Percentiles rank a stretch among this genome's conserved stretches.
Evolutionary conservation across 2,113 vertebrate genomes (phyloP).

Genomic region (Dinomys branickii): DNA sequence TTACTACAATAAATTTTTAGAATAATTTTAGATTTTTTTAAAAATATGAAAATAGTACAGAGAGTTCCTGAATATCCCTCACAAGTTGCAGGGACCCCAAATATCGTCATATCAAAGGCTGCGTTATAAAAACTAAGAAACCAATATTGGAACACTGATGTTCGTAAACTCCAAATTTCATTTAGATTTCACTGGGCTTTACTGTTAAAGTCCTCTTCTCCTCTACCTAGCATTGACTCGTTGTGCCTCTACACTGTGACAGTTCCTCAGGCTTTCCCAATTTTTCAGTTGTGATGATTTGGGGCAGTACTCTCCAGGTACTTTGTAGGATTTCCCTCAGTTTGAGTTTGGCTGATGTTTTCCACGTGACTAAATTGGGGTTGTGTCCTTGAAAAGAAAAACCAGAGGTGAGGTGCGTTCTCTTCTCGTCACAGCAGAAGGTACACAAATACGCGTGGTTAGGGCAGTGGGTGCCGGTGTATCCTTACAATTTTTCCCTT

Average conservation of each 20-base stretch:
- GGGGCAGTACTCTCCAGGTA: background rate
- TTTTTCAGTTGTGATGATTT: background rate
- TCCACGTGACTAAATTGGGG: background rate
- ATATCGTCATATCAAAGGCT: background rate
- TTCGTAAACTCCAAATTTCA: background rate
- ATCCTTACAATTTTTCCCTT: background rate
- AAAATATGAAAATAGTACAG: background rate
- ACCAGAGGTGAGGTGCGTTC: background rate
- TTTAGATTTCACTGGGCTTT: background rate
- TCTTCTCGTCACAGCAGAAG: background rate
- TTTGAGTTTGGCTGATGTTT: background rate
- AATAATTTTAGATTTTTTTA: background rate
- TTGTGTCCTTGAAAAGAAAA: background rate
- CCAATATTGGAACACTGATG: background rate
- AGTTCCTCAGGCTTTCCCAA: background rate
- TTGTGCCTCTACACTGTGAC: background rate
- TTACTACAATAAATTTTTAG: background rate
- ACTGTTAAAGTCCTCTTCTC: background rate
- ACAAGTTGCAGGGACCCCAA: background rate
- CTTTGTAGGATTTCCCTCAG: background rate
- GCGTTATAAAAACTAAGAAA: background rate
- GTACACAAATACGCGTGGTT: background rate
- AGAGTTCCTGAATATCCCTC: background rate
- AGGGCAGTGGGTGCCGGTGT: background rate
- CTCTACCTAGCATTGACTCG: background rate